Evolutionary conservation across 1,140 invertebrate genomes (phyloP), one percentile per base, ranked within the genome.

Genomic region (Apocrypta bakeri): DNA sequence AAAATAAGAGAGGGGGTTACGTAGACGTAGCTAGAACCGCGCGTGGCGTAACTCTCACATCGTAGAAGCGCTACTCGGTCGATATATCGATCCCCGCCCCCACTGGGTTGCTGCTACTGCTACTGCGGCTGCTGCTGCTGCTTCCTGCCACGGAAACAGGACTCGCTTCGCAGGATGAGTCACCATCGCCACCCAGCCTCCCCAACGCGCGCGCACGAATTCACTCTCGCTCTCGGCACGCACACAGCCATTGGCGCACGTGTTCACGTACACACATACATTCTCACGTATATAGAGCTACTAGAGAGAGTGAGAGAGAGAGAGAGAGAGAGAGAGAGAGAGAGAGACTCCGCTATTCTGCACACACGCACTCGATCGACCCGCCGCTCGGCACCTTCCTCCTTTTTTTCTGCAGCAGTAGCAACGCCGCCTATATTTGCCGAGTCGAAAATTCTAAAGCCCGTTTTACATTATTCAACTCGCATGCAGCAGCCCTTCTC

Each of bases 71-170:
- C 87, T 91, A 88, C 90, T 90, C 90, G 90, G 90, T 92, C 91
- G 91, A 92, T 92, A 92, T 92, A 92, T 92, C 91, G 91, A 92
- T 92, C 89, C 88, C 87, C 90, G 81, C 89, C 90, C 90, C 91
- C 88, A 90, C 90, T 87, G 85, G 88, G 48, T 8, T 64, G 48
- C 64, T 33, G 27, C 68, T 29, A 31, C 11, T 64, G 48, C 64
- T 33, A 12, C 68, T 29, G 63, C 86, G 87, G 48, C 11, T 64
- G 48, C 64, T 33, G 27, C 68, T 29, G 63, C 86, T 87, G 89
- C 89, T 91, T 91, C 91, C 91, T 91, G 90, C 91, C 88, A 88
- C 90, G 90, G 90, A 88, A 91, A 90, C 90, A 91, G 89, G 88
- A 90, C 86, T 86, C 84, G 79, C 75, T 84, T 56, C 88, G 84